phyloP scores from a whole-genome alignment of 2,888 invertebrate species.

The Ectobius pallidus region DNA sequence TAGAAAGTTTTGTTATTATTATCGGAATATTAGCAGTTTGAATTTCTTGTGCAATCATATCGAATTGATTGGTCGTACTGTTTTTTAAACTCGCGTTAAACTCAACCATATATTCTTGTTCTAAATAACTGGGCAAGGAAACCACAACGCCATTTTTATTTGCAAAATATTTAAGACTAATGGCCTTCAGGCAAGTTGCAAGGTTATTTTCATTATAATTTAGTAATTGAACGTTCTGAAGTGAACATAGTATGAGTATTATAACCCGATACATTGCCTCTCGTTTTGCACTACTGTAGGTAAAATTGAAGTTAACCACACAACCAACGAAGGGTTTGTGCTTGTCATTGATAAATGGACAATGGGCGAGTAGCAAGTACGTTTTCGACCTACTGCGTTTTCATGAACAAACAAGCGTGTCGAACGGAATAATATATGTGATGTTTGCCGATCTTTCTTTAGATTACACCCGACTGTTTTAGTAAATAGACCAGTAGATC shows the following conservation, averaged over 20 bases:
- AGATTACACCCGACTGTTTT: neutral
- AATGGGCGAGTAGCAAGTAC: too few species aligned
- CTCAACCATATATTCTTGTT: neutral
- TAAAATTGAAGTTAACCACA: too few species aligned
- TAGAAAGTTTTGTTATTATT: neutral
- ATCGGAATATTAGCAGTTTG: neutral
- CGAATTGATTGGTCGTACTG: neutral
- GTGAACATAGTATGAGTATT: too few species aligned
- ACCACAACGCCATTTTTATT: neutral
- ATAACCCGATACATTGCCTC: too few species aligned
- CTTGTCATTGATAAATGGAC: too few species aligned
- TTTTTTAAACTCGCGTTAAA: neutral
- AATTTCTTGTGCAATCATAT: neutral
- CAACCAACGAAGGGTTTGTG: too few species aligned
- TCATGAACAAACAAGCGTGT: too few species aligned
- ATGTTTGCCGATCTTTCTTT: neutral
- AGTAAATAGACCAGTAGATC: too few species aligned
- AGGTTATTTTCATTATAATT: neutral
- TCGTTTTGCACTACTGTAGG: too few species aligned
- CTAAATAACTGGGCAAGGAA: neutral
- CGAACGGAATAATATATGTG: neutral
- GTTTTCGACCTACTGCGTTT: too few species aligned
- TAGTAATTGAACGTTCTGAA: too few species aligned
- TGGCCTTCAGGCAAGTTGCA: neutral
- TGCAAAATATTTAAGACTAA: neutral